Base-by-base conservation (phyloP, 2,113 vertebrate genomes). In the Puntigrus tetrazona region DNA sequence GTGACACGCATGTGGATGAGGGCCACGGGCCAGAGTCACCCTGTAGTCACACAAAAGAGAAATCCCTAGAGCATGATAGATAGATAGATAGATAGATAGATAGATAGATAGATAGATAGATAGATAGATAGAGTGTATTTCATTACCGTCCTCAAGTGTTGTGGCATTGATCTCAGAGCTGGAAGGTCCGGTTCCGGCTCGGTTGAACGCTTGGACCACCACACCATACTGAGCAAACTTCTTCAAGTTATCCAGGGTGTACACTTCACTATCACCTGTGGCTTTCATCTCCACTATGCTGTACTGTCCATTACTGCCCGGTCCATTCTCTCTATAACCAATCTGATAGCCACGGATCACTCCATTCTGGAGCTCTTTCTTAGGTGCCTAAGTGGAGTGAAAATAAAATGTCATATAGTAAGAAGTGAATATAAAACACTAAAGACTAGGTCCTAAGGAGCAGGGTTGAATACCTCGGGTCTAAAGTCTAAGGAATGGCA, bases 261-360 rank as follows among this genome's bases (percentile, higher is more conserved):
- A 99, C 47, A 98, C 97, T 90, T 99, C 98, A 0, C 96, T 97
- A 94, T 98, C 98, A 0, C 98, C 98, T 0, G 98, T 99, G 38
- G 97, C 98, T 87, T 99, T 99, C 97, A 99, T 99, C 92, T 99
- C 97, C 91, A 99, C 97, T 0, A 99, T 99, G 92, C 96, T 99
- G 93, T 99, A 99, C 89, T 99, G 98, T 57, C 97, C 98, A 0
- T 95, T 99, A 94, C 98, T 99, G 91, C 98, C 98, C 0, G 97
- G 97, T 63, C 97, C 97, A 76, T 99, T 99, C 90, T 99, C 98
- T 45, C 98, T 93, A 93, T 99, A 99, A 13, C 98, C 98, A 0
- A 99, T 99, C 93, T 99, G 98, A 92, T 99, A 99, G 83, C 98
- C 98, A 0, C 98, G 96, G 90, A 99, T 99, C 81, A 99, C 96